Evolutionary conservation across 2,113 vertebrate genomes (phyloP).

Genomic region (Riparia riparia): DNA sequence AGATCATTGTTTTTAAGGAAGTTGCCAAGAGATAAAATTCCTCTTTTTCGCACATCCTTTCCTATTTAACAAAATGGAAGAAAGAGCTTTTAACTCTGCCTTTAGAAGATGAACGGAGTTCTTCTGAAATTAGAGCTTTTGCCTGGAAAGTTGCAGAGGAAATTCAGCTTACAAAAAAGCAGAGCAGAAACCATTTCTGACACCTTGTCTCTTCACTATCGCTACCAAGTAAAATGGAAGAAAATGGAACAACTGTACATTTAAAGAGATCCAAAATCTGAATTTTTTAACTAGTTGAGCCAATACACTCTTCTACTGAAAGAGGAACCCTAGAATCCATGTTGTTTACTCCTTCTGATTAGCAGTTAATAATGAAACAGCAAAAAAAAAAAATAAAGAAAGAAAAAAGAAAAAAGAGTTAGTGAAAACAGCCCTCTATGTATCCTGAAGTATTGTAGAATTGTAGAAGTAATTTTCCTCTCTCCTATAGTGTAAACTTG

Average conservation of each 20-base stretch:
- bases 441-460: not conserved
- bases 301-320: not conserved
- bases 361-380: not conserved
- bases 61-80: not conserved
- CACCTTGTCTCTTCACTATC: not conserved
- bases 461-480: not conserved
- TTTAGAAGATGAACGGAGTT: not conserved
- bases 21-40: not conserved
- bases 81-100: not conserved
- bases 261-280: not conserved
- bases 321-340: not conserved
- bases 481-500: fast-evolving
- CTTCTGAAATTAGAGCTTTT: not conserved
- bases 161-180: not conserved
- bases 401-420: too few relatives aligned
- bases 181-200: not conserved
- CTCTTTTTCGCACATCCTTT: not conserved
- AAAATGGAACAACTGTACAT: not conserved
- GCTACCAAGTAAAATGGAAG: not conserved
- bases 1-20: not conserved
- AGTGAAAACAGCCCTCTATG: too few relatives aligned
- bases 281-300: not conserved
- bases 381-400: too few relatives aligned
- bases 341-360: not conserved
- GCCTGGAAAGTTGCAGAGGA: not conserved